Evolutionary conservation across 2,888 invertebrate genomes (phyloP).

Genomic region (Drosophila antonietae): DNA sequence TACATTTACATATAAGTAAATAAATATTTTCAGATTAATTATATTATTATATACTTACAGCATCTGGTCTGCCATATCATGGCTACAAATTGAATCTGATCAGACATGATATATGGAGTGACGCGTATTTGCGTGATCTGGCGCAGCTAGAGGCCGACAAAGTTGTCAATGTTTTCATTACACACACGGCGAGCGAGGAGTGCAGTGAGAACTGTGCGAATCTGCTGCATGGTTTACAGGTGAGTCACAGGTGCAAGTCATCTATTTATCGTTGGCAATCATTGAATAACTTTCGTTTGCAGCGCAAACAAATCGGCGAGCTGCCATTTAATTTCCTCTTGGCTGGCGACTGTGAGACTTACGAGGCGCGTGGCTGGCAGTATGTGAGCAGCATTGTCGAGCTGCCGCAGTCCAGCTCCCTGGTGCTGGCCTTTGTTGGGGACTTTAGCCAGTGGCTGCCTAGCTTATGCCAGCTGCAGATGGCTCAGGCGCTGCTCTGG

Average conservation of each 20-base stretch:
- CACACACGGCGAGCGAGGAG: conserved; percentile 84
- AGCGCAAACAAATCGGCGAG: conserved; percentile 50
- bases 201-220: conserved; percentile 83
- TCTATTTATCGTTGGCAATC: neutral
- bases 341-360: conserved; percentile 85
- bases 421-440: conserved; percentile 70
- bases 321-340: conserved; percentile 86
- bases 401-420: conserved; percentile 59
- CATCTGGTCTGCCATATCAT: conserved; percentile 55
- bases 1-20: neutral
- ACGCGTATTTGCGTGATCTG: conserved; percentile 40
- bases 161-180: conserved; percentile 83
- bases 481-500: conserved; percentile 71
- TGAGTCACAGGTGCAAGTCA: conserved; percentile 56
- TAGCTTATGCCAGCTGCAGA: conserved; percentile 58
- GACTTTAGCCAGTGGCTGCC: conserved; percentile 71
- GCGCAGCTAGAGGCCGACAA: conserved; percentile 59
- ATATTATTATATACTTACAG: conserved; percentile 6
- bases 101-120: conserved; percentile 79
- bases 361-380: conserved; percentile 85
- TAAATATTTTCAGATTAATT: neutral
- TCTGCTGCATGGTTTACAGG: conserved; percentile 85
- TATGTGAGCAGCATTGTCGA: conserved; percentile 77
- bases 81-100: conserved; percentile 76
- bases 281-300: neutral